A percentile compares a stretch with the other conserved stretches of the same genome.
Evolutionary conservation across 2,113 vertebrate genomes (phyloP).

Genomic region (Turnix velox): DNA sequence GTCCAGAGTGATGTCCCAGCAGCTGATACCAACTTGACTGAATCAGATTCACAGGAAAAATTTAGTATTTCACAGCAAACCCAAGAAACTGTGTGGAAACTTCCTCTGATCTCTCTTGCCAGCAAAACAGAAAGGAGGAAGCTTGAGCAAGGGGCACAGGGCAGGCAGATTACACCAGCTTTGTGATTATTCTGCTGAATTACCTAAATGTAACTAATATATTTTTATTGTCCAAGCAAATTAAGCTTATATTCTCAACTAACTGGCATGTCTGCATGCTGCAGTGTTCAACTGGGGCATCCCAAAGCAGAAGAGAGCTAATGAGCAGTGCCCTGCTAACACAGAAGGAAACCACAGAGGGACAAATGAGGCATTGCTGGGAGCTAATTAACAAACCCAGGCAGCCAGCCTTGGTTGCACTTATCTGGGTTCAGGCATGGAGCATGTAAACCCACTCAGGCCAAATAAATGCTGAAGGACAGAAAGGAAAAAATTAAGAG

Average conservation of each 20-base stretch:
- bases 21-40: not conserved
- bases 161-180: not conserved
- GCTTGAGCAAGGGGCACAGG: not conserved
- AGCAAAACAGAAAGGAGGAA: not conserved
- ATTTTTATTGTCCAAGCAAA: constrained; percentile 6
- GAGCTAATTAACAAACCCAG: constrained; percentile 40
- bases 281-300: not conserved
- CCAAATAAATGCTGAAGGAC: not conserved
- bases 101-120: not conserved
- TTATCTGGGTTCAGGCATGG: not conserved
- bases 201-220: not conserved
- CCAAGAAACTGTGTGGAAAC: not conserved
- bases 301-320: not conserved
- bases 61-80: not conserved
- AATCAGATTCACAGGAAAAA: not conserved
- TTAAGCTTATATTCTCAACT: not conserved
- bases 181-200: constrained; percentile 27
- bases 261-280: not conserved
- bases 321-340: not conserved
- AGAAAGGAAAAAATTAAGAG: not conserved
- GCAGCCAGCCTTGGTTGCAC: not conserved
- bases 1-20: not conserved
- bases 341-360: not conserved
- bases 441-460: not conserved
- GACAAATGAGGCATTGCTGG: not conserved